Evolutionary conservation across 1,140 invertebrate genomes (phyloP), one percentile per base, ranked within the genome.

Genomic region (Achroia grisella): DNA sequence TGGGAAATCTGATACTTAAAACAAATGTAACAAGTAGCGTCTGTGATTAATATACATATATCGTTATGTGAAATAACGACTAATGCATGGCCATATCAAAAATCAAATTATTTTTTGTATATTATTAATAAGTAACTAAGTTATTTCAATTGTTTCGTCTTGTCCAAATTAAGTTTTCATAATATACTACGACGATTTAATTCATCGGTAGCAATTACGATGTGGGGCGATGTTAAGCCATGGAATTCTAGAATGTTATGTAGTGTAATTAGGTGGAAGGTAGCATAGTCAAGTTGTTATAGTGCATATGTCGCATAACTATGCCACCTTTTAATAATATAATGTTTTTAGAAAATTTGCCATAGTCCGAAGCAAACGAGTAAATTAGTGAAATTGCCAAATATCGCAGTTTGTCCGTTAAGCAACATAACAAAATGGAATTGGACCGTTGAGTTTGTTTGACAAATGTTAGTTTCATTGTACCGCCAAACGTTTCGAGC

Each of bases 21-120:
- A 61, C 64, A 72, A 74, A 66, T 32, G 40, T 49, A 57, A 74
- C 53, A 76, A 65, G 67, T 81, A 75, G 75, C 62, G 62, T 77
- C 76, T 84, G 76, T 84, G 78, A 82, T 82, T 74, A 60, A 74
- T 72, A 79, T 75, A 80, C 68, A 78, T 78, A 80, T 81, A 77
- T 61, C 69, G 70, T 76, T 80, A 71, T 72, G 48, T 49, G 46
- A 59, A 41, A 54, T 71, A 69, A 70, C 64, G 67, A 76, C 58
- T 65, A 74, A 71, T 59, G 64, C 69, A 79, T 74, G 69, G 80
- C 80, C 80, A 85, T 82, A 85, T 82, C 78, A 82, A 69, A 37
- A 72, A 74, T 70, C 61, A 63, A 76, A 76, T 76, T 76, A 59
- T 67, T 79, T 78, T 72, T 70, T 48, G 23, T 48, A 71, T 69